These are phyloP conservation scores for Drosophila trichaetosa DNA, from an alignment of 2,888 invertebrate genomes.

Conservation along the genomic window DNA sequence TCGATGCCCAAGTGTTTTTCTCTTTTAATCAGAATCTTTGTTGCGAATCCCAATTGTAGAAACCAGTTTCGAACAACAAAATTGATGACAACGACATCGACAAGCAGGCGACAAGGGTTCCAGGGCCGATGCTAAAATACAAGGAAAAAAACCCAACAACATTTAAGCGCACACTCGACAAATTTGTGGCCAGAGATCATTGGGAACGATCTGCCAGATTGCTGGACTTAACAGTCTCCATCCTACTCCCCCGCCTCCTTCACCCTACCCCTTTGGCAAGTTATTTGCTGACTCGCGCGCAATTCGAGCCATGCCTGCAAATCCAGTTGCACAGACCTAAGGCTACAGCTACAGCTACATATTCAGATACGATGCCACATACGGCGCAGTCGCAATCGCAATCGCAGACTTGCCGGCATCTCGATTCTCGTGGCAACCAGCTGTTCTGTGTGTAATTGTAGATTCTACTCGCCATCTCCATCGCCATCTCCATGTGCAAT, in stretches of 20 bases:
- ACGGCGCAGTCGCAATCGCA: constrained; percentile 44
- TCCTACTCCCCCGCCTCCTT: constrained; percentile 6
- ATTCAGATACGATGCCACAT: constrained; percentile 52
- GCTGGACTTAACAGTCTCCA: constrained; percentile 30
- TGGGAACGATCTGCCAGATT: constrained; percentile 42
- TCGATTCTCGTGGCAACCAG: constrained; percentile 34
- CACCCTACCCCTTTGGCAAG: constrained; percentile 20
- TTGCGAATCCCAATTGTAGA: constrained; percentile 65
- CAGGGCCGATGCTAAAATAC: constrained; percentile 45
- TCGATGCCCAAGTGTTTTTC: constrained; percentile 20
- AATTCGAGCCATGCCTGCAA: constrained; percentile 45
- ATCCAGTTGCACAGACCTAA: constrained; percentile 32
- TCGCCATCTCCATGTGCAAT: constrained; percentile 46
- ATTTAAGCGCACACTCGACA: constrained; percentile 81
- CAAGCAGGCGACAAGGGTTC: constrained; percentile 34
- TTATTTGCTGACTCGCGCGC: constrained; percentile 72
- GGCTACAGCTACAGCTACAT: neutral
- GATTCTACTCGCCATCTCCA: constrained; percentile 40
- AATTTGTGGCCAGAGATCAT: constrained; percentile 71
- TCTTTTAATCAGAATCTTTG: constrained; percentile 73
- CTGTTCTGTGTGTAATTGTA: constrained; percentile 73
- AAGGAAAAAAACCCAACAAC: constrained; percentile 36
- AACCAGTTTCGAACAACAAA: constrained; percentile 12
- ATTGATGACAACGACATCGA: constrained; percentile 71
- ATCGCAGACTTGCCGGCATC: constrained; percentile 48